Evolutionary conservation across 2,797 vertebrate species (phyloP), one percentile per base, ranked within the genome.

Genomic region (Pseudotriccus pelzelni): DNA sequence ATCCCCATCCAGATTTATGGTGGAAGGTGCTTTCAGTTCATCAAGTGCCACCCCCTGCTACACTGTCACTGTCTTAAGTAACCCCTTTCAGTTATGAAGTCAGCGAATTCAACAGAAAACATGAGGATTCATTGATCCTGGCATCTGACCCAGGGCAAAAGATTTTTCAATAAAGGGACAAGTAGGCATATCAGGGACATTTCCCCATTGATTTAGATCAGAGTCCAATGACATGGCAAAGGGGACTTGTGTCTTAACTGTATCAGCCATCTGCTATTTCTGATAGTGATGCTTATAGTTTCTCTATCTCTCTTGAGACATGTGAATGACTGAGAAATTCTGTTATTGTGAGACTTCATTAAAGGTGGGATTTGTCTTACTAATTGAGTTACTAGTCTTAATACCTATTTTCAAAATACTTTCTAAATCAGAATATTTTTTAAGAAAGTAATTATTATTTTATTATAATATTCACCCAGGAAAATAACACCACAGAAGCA

Each of bases 131-230:
- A 72, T 85, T 68, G 93, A 86, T 89, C 87, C 47, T 70, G 84
- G 56, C 78, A 50, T 78, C 80, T 91, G 94, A 95, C 56, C 68
- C 27, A 58, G 82, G 78, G 79, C 94, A 94, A 93, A 95, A 79
- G 82, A 64, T 70, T 85, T 89, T 79, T 50, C 46, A 84, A 46
- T 87, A 92, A 94, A 82, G 46, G 60, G 43, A 66, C 73, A 52
- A 93, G 74, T 27, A 73, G 81, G 59, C 43, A 37, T 83, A 24
- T n/a, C 53, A 69, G 60, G 62, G 70, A 91, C 84, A 79, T 90
- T 75, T 84, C 39, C 53, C 34, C 41, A 90, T 93, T 73, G 91
- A 92, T 92, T 81, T 83, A 52, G 64, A 80, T 74, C 69, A 56
- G 44, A 82, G 47, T 36, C 72, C 68, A 84, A 6, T 72, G 87